Evolutionary conservation across 2,797 vertebrate species (phyloP).

Genomic region (Myotis daubentonii): DNA sequence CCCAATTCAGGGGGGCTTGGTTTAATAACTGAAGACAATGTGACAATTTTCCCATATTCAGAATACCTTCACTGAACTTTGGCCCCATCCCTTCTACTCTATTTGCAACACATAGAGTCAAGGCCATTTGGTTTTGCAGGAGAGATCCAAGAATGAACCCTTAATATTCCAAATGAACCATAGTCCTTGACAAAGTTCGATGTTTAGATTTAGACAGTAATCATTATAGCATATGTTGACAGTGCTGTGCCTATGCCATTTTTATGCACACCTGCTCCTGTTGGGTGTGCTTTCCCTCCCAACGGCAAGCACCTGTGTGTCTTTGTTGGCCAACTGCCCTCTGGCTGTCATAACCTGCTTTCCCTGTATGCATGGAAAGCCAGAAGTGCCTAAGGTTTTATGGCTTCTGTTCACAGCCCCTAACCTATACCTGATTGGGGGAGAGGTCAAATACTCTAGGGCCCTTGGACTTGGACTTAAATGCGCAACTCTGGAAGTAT

Average conservation of each 20-base stretch:
- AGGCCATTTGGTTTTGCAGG: conserved; percentile 37
- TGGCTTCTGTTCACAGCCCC: neutral
- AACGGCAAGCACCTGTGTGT: conserved; percentile 17
- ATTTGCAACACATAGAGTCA: neutral
- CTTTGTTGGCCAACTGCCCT: neutral
- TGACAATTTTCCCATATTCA: neutral
- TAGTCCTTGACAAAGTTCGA: neutral
- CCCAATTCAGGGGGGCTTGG: neutral
- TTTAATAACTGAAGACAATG: conserved; percentile 46
- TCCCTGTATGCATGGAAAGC: neutral
- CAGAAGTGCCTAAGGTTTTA: conserved; percentile 15
- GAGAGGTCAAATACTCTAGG: neutral
- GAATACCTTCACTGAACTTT: conserved; percentile 20
- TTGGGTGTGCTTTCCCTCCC: neutral
- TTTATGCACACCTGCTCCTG: conserved; percentile 35
- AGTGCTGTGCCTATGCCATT: neutral
- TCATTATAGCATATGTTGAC: neutral
- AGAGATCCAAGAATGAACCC: neutral
- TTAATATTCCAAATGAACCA: neutral
- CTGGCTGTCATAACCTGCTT: neutral
- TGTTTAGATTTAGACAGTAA: conserved; percentile 50
- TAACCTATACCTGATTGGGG: neutral
- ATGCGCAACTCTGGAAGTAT: neutral
- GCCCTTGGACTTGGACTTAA: neutral
- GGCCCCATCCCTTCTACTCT: neutral